Percentiles rank a stretch among this genome's conserved stretches.
Evolutionary conservation across 1,140 invertebrate genomes (phyloP).

Genomic region (Ectropis grisescens): DNA sequence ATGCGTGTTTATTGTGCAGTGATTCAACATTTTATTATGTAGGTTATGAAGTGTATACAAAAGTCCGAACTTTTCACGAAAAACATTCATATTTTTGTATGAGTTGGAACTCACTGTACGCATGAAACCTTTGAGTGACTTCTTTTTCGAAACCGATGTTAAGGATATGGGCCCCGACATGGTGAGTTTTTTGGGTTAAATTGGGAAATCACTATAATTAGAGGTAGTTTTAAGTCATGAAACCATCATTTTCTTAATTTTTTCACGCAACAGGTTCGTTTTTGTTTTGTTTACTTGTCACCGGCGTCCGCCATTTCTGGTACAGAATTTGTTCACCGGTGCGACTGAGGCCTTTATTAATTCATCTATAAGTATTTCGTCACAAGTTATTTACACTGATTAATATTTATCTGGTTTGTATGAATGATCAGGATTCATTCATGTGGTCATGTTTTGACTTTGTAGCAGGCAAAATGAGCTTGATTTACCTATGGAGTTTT

Average conservation of each 20-base stretch:
- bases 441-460: too few species aligned
- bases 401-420: too few species aligned
- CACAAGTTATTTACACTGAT: too few species aligned
- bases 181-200: slow-evolving; percentile 66
- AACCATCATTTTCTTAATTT: slow-evolving; percentile 29
- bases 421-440: too few species aligned
- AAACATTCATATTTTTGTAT: slow-evolving; percentile 54
- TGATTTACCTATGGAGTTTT: too few species aligned
- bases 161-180: slow-evolving; percentile 83
- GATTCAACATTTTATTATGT: too few species aligned
- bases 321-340: slow-evolving; percentile 45
- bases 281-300: slow-evolving; percentile 70
- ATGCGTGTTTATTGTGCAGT: slow-evolving; percentile 36
- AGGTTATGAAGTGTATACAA: too few species aligned
- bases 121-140: slow-evolving; percentile 79
- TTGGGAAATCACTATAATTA: slow-evolving; percentile 20
- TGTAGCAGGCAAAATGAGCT: too few species aligned
- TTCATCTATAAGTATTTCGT: too few species aligned
- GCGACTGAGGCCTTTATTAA: too few species aligned
- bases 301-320: slow-evolving; percentile 68
- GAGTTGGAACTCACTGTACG: slow-evolving; percentile 69
- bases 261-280: slow-evolving; percentile 61
- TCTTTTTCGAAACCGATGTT: slow-evolving; percentile 79
- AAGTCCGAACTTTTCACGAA: slow-evolving; percentile 24
- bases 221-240: slow-evolving; percentile 56